Evolutionary conservation across 2,888 invertebrate species (phyloP).

Genomic region (Myopa testacea): DNA sequence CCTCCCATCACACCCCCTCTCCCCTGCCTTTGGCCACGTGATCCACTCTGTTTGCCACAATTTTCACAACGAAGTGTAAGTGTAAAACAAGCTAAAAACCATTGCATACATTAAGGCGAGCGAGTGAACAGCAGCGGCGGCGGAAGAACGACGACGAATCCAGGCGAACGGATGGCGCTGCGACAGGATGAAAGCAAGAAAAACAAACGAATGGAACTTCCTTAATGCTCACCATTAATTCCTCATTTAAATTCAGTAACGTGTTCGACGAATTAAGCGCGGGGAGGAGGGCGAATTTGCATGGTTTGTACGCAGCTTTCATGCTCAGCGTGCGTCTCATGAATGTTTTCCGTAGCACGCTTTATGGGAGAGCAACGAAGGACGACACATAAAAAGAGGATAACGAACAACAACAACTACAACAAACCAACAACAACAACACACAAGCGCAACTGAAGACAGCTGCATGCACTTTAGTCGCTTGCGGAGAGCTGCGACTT

Average conservation of each 20-base stretch:
- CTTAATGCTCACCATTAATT: constrained; percentile 66
- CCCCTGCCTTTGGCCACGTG: neutral
- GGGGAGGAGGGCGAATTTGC: neutral
- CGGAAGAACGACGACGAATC: neutral
- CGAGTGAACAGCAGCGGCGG: neutral
- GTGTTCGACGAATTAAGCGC: constrained; percentile 65
- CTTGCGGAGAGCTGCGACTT: neutral
- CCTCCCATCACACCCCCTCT: neutral
- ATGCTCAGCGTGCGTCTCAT: constrained; percentile 9
- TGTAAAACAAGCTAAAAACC: neutral
- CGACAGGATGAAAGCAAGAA: neutral
- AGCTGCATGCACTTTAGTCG: too few relatives aligned
- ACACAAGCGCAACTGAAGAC: too few relatives aligned
- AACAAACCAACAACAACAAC: neutral
- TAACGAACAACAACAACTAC: neutral
- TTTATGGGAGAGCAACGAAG: constrained; percentile 44
- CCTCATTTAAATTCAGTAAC: constrained; percentile 69
- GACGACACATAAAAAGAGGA: neutral
- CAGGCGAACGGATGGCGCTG: neutral
- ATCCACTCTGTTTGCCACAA: neutral
- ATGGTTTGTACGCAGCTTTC: constrained; percentile 20
- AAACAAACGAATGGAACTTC: neutral
- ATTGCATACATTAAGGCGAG: constrained; percentile 5
- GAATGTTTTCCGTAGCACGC: constrained; percentile 47
- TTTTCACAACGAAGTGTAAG: constrained; percentile 9